These are phyloP conservation scores for Leptodactylus fuscus DNA, from an alignment of 2,113 vertebrate species.

Conservation along the genomic window DNA sequence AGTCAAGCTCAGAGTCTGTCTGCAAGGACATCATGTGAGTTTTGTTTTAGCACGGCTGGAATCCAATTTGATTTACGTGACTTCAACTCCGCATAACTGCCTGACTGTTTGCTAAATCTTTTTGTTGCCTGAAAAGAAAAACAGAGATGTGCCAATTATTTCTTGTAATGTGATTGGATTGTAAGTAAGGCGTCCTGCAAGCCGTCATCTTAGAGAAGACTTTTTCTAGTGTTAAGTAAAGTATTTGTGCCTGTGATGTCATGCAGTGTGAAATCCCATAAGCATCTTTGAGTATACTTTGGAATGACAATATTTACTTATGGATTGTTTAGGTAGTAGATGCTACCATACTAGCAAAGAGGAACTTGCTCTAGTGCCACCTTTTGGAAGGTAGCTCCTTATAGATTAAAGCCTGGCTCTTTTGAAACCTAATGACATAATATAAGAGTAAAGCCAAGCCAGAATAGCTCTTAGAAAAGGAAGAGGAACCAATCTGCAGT, in stretches of 20 bases:
- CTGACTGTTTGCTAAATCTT: conserved; percentile 64
- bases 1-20: conserved; percentile 69
- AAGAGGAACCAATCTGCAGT: too few relatives aligned
- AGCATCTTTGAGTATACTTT: neutral
- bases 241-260: neutral
- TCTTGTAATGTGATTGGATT: conserved; percentile 38
- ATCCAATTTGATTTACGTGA: conserved; percentile 69
- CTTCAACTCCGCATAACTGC: conserved; percentile 61
- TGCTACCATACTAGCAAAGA: too few relatives aligned
- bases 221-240: neutral
- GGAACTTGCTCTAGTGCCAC: too few relatives aligned
- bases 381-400: too few relatives aligned
- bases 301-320: neutral
- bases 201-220: neutral
- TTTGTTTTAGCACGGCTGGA: conserved; percentile 69
- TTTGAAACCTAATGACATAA: too few relatives aligned
- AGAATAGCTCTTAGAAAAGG: too few relatives aligned
- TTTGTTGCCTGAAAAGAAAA: conserved; percentile 61
- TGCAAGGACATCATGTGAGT: conserved; percentile 66
- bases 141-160: conserved; percentile 65
- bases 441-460: too few relatives aligned
- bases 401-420: too few relatives aligned
- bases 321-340: neutral
- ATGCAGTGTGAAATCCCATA: neutral
- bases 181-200: neutral